Conservation (phyloP, 2,888 invertebrate genomes). For the Zonitis immaculata region DNA sequence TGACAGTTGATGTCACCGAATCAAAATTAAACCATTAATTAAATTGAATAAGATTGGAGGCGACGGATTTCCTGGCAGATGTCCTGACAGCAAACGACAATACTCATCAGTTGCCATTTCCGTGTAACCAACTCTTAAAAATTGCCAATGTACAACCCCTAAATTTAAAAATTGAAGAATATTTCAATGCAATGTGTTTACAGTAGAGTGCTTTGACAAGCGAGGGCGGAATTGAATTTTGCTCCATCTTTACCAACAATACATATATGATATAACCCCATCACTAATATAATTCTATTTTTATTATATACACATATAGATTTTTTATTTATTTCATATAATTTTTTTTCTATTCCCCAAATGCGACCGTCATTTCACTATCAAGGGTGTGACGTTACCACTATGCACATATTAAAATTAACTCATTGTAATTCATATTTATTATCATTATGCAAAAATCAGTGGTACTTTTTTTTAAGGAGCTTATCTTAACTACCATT, state of each 20-base stretch:
- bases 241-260: conserved; percentile 42
- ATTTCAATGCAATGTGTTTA: conserved; percentile 49
- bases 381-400: conserved; percentile 26
- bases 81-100: conserved; percentile 45
- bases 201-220: conserved; percentile 46
- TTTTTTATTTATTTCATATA: no score
- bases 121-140: conserved; percentile 44
- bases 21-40: conserved; percentile 45
- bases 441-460: conserved; percentile 29
- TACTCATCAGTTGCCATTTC: conserved; percentile 46
- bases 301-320: no score
- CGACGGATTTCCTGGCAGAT: conserved; percentile 49
- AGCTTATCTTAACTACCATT: conserved; percentile 36
- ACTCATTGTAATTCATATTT: conserved; percentile 29
- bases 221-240: conserved; percentile 46
- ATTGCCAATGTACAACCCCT: conserved; percentile 37
- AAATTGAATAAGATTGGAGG: conserved; percentile 45
- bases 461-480: conserved; percentile 29
- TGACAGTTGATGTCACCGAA: conserved; percentile 35
- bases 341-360: background rate
- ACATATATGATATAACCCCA: conserved; percentile 35
- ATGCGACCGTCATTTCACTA: conserved; percentile 2
- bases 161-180: conserved; percentile 47
- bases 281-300: conserved; percentile 30
- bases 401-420: conserved; percentile 23